Evolutionary conservation across 2,888 invertebrate genomes (phyloP).

Genomic region (Cephonodes hylas): DNA sequence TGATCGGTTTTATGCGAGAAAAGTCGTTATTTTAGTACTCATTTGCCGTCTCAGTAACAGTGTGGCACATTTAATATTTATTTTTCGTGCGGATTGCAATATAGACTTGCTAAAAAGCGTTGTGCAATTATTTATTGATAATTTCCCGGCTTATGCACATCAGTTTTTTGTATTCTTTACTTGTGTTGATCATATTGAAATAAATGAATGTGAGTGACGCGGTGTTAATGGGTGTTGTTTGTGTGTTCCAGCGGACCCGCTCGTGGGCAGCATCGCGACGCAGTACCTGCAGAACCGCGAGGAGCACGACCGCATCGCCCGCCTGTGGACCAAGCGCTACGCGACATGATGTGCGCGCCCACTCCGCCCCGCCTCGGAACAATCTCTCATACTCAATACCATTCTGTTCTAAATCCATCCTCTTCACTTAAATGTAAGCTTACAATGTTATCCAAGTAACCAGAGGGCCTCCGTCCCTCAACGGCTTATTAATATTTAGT

Average conservation of each 20-base stretch:
- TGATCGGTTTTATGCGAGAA: background rate
- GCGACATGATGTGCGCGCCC: conserved; percentile 88
- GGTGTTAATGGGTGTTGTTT: background rate
- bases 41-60: background rate
- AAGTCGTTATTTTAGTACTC: background rate
- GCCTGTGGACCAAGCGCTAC: conserved; percentile 99
- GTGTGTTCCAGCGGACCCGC: conserved; percentile 90
- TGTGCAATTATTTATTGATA: no score
- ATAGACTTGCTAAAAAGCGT: no score
- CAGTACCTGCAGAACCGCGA: conserved; percentile 98
- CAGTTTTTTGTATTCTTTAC: no score
- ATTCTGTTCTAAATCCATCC: conserved; percentile 72
- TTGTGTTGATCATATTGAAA: no score
- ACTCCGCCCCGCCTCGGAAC: conserved; percentile 46
- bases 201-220: background rate
- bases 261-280: conserved; percentile 98
- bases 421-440: conserved; percentile 64
- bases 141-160: no score
- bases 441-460: conserved; percentile 38
- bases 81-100: no score
- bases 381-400: conserved; percentile 67
- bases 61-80: no score
- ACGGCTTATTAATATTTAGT: conserved; percentile 64
- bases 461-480: conserved; percentile 22
- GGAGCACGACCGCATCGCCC: conserved; percentile 98